Conservation (phyloP, 2,888 invertebrate genomes). For the Leptinotarsa juncta region DNA sequence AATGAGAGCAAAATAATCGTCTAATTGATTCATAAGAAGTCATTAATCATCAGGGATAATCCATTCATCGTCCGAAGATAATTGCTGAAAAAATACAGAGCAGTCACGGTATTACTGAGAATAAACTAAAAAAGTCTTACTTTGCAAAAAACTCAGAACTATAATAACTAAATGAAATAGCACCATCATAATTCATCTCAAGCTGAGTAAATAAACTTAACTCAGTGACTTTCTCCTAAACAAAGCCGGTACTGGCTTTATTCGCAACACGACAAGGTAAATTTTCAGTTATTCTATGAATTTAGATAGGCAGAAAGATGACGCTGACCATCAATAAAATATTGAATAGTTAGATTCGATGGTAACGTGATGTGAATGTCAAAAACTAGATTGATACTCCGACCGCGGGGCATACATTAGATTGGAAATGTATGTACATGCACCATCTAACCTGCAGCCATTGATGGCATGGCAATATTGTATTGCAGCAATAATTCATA, state of each 20-base stretch:
- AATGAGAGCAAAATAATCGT: too few species aligned
- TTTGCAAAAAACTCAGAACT: too few species aligned
- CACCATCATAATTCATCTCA: too few species aligned
- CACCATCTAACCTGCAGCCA: slow-evolving; percentile 38
- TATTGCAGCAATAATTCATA: slow-evolving; percentile 29
- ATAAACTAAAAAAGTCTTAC: too few species aligned
- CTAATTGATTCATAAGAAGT: too few species aligned
- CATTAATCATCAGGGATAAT: too few species aligned
- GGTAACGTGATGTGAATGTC: slow-evolving; percentile 59
- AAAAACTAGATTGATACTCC: slow-evolving; percentile 61
- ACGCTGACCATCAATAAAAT: slow-evolving; percentile 55
- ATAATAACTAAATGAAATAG: too few species aligned
- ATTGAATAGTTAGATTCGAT: slow-evolving; percentile 56
- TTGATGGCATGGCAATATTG: slow-evolving; percentile 25
- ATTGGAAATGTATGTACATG: slow-evolving; percentile 29
- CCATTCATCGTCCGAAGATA: too few species aligned
- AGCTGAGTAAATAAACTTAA: too few species aligned
- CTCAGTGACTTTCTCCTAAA: too few species aligned
- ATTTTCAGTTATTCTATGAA: slow-evolving; percentile 55
- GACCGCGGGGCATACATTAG: slow-evolving; percentile 12
- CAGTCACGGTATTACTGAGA: too few species aligned
- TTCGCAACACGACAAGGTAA: slow-evolving; percentile 48
- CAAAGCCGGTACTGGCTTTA: neutral
- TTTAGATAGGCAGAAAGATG: slow-evolving; percentile 52
- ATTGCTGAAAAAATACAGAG: too few species aligned